A percentile compares a stretch with the other conserved stretches of the same genome.
phyloP scores from a whole-genome alignment of 2,888 invertebrate genomes.

The Agrotis segetum region DNA sequence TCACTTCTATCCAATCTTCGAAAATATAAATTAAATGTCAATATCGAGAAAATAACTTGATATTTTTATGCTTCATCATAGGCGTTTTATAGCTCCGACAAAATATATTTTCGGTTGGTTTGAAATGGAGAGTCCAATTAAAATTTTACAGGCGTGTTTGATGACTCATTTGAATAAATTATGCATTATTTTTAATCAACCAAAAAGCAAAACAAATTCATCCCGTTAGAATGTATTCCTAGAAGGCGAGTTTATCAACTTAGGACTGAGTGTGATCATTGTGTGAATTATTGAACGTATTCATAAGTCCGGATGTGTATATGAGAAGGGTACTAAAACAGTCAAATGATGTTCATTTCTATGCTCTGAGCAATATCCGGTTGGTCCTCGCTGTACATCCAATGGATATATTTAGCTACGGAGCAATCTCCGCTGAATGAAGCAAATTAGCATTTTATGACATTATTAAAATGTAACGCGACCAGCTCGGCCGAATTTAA shows the following conservation, averaged over 20 bases:
- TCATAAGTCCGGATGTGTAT: constrained; percentile 64
- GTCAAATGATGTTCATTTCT: constrained; percentile 74
- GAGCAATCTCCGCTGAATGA: constrained; percentile 66
- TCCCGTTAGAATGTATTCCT: neutral
- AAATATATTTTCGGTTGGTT: constrained; percentile 30
- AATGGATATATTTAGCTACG: constrained; percentile 70
- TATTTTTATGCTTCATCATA: constrained; percentile 46
- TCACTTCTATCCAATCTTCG: constrained; percentile 81
- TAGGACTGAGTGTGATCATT: constrained; percentile 56
- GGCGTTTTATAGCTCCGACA: constrained; percentile 4
- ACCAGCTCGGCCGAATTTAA: constrained; percentile 37
- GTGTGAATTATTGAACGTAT: constrained; percentile 66
- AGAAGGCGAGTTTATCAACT: constrained; percentile 42
- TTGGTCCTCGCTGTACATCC: constrained; percentile 66
- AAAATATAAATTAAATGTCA: constrained; percentile 85
- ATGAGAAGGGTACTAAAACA: constrained; percentile 69
- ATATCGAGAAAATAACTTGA: constrained; percentile 66
- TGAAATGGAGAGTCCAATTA: constrained; percentile 25
- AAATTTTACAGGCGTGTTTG: constrained; percentile 32
- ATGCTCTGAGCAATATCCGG: constrained; percentile 75
- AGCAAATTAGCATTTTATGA: constrained; percentile 57
- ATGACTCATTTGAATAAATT: constrained; percentile 23
- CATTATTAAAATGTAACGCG: constrained; percentile 42
- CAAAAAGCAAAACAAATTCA: constrained; percentile 6
- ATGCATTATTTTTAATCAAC: constrained; percentile 4